Conservation (phyloP, 1,140 invertebrate species). For the Drosophila simulans region DNA sequence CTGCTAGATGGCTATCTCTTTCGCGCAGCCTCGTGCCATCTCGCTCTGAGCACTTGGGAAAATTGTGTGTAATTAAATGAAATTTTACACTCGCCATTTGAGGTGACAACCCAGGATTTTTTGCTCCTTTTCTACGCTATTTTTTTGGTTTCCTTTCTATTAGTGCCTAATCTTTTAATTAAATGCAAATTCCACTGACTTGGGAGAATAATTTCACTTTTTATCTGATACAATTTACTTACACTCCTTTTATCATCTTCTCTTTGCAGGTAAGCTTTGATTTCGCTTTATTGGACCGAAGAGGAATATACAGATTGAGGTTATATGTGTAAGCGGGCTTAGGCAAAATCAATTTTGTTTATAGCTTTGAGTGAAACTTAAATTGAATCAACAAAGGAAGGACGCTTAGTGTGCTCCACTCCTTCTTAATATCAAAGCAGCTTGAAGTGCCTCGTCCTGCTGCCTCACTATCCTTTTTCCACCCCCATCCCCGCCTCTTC, state of each 20-base stretch:
- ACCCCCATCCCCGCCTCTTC: slow-evolving; percentile 4
- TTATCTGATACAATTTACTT: slow-evolving; percentile 46
- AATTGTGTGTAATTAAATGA: slow-evolving; percentile 77
- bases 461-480: slow-evolving; percentile 1
- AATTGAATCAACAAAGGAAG: slow-evolving; percentile 71
- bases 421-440: slow-evolving; percentile 68
- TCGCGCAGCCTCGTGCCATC: background rate
- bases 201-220: slow-evolving; percentile 14
- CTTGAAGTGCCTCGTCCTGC: slow-evolving; percentile 38
- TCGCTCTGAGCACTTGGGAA: slow-evolving; percentile 51
- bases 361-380: slow-evolving; percentile 62
- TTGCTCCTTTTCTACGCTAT: background rate
- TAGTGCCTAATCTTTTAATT: slow-evolving; percentile 68
- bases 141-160: slow-evolving; percentile 16
- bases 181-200: slow-evolving; percentile 56
- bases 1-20: background rate
- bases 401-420: slow-evolving; percentile 31
- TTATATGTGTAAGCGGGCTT: slow-evolving; percentile 44
- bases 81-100: slow-evolving; percentile 63
- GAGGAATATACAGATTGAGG: slow-evolving; percentile 17
- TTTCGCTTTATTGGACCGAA: slow-evolving; percentile 30
- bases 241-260: slow-evolving; percentile 21
- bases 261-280: slow-evolving; percentile 69
- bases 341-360: slow-evolving; percentile 61
- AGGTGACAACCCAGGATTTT: slow-evolving; percentile 21